phyloP scores from a whole-genome alignment of 2,113 vertebrate genomes.

The Leucosticte australis region DNA sequence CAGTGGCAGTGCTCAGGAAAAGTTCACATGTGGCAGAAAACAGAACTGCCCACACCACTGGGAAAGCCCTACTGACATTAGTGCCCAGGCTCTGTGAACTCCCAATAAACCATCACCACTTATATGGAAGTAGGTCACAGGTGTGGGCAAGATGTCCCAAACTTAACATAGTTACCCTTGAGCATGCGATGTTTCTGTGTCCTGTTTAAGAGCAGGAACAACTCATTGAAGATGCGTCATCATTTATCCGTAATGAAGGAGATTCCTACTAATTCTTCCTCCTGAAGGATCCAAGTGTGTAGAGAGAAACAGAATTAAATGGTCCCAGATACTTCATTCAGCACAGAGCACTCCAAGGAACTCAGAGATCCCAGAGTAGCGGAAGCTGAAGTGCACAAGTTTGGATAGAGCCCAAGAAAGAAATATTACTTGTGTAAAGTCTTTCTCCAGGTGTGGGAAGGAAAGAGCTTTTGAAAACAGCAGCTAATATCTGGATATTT shows the following conservation, averaged over 20 bases:
- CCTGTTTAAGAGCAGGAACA: background rate
- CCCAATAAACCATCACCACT: background rate
- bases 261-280: background rate
- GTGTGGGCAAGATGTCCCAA: background rate
- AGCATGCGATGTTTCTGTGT: background rate
- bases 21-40: background rate
- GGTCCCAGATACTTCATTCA: background rate
- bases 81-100: background rate
- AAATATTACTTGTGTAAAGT: background rate
- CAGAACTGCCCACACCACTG: background rate
- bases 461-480: background rate
- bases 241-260: background rate
- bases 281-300: background rate
- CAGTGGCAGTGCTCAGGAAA: background rate
- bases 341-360: background rate
- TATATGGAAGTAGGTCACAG: background rate
- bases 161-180: background rate
- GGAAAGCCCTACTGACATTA: background rate
- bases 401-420: background rate
- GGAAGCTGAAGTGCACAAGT: background rate
- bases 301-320: background rate
- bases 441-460: background rate
- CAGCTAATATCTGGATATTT: background rate
- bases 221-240: background rate
- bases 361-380: background rate